These are phyloP conservation scores for Pitangus sulphuratus DNA, from an alignment of 2,797 vertebrate species.

Conservation along the genomic window DNA sequence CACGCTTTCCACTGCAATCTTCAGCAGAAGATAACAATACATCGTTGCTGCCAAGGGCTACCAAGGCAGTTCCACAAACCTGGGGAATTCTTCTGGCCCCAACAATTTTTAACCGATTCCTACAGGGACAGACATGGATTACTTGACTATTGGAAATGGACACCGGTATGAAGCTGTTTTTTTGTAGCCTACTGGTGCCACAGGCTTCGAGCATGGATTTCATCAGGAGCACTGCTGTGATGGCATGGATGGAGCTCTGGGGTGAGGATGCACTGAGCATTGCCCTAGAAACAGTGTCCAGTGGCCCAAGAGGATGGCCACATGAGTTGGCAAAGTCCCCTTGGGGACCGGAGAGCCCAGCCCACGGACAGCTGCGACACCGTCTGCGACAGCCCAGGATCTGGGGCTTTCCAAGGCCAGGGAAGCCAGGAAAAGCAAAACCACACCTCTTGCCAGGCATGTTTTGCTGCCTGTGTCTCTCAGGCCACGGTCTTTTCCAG, in stretches of 20 bases:
- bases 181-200: neutral
- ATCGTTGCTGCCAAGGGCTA: fast-evolving
- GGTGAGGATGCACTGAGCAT: fast-evolving
- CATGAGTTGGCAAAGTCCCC: fast-evolving
- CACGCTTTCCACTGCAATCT: fast-evolving
- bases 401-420: neutral
- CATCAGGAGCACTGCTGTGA: neutral
- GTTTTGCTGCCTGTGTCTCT: neutral
- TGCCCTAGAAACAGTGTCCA: fast-evolving
- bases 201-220: neutral
- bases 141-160: fast-evolving
- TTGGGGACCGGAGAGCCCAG: fast-evolving
- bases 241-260: neutral
- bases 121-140: neutral
- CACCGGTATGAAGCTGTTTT: fast-evolving
- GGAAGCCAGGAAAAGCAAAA: neutral
- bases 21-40: neutral
- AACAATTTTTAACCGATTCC: neutral
- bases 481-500: neutral
- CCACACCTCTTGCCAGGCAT: neutral
- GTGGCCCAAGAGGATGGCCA: fast-evolving
- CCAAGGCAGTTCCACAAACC: neutral
- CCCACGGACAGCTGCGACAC: neutral
- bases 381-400: fast-evolving
- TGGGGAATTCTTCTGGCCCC: neutral